Evolutionary conservation across 2,797 vertebrate genomes (phyloP).

Genomic region (Benthosema pterotum): DNA sequence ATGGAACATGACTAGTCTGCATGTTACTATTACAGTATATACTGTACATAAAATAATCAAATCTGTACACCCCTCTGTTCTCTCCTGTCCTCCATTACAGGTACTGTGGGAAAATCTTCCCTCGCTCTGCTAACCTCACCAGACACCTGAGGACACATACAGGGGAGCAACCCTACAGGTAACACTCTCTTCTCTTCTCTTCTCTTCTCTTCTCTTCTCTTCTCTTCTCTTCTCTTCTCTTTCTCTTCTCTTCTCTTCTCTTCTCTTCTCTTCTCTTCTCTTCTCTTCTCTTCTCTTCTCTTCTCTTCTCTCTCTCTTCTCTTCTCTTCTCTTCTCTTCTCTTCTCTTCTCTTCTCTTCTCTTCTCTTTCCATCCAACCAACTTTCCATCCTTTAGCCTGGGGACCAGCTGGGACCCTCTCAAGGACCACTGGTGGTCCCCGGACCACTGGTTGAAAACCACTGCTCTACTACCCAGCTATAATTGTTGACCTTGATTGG

Average conservation of each 20-base stretch:
- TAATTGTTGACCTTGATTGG: no score
- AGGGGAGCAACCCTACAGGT: constrained; percentile 99
- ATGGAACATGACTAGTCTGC: no score
- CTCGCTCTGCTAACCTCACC: constrained; percentile 97
- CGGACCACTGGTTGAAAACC: no score
- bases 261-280: neutral
- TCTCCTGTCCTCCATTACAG: constrained; percentile 63
- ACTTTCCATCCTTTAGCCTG: no score
- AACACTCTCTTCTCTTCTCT: constrained; percentile 31
- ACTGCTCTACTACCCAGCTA: neutral
- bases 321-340: constrained; percentile 25
- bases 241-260: neutral
- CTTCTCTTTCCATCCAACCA: no score
- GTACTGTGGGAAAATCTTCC: constrained; percentile 99
- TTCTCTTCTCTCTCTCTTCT: constrained; percentile 55
- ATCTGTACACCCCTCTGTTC: constrained; percentile 5
- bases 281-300: constrained; percentile 4
- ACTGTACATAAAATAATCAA: no score
- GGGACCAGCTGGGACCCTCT: no score
- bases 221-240: no score
- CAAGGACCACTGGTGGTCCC: no score
- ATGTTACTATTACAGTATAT: no score
- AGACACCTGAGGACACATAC: constrained; percentile 98
- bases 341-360: no score
- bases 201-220: neutral